Conservation (phyloP, 2,888 invertebrate genomes). For the Gandaritis pyraliata region DNA sequence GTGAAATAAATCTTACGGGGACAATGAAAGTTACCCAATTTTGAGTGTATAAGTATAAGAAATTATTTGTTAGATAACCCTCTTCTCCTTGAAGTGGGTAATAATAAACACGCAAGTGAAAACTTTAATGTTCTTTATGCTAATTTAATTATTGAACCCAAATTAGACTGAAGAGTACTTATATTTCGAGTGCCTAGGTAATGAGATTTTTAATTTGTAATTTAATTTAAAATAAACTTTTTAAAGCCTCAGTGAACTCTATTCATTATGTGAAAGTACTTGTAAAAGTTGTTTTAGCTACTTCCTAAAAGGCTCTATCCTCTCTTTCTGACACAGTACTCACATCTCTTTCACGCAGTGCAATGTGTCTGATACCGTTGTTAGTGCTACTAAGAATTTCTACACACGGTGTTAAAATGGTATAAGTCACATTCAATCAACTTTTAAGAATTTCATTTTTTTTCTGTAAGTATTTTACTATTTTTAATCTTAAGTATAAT, state of each 20-base stretch:
- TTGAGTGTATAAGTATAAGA: too few species aligned
- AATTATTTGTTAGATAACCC: too few species aligned
- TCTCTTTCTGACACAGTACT: conserved; percentile 40
- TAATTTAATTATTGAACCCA: not conserved
- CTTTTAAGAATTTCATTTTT: not conserved
- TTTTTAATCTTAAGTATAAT: too few species aligned
- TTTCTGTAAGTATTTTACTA: too few species aligned
- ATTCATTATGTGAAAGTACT: conserved; percentile 52
- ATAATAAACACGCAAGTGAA: not conserved
- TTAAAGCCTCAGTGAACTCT: conserved; percentile 10
- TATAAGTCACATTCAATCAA: conserved; percentile 7
- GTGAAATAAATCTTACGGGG: too few species aligned
- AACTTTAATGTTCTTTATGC: not conserved
- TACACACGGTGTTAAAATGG: conserved; percentile 2
- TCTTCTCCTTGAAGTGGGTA: not conserved
- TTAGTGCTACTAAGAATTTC: conserved; percentile 25
- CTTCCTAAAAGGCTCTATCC: conserved; percentile 44
- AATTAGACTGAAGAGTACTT: not conserved
- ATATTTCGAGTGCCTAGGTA: not conserved
- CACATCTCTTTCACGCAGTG: conserved; percentile 41
- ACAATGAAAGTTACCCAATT: too few species aligned
- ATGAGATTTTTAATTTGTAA: not conserved
- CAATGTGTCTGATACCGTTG: conserved; percentile 42
- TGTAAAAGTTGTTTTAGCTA: conserved; percentile 52
- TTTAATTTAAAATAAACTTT: not conserved